Evolutionary conservation across 2,113 vertebrate species (phyloP).

Genomic region (Bos taurus): DNA sequence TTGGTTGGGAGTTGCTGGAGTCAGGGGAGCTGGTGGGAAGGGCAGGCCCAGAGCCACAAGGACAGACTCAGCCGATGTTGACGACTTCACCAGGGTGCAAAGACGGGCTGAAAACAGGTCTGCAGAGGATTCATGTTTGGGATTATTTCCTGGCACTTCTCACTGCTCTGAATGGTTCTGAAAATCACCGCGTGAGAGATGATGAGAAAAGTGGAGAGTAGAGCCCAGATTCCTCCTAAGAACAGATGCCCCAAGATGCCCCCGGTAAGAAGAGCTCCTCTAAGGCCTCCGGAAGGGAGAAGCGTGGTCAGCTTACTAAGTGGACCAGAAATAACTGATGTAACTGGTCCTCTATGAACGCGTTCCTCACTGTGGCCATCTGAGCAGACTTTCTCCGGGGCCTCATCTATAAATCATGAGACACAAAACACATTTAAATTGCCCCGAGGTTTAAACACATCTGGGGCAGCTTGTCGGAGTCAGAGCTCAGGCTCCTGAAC

Average conservation of each 20-base stretch:
- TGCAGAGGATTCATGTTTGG: fast-evolving
- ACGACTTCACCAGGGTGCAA: background rate
- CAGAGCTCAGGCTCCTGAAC: fast-evolving
- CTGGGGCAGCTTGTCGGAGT: background rate
- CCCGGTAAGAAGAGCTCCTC: background rate
- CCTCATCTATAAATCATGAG: background rate
- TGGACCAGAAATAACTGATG: background rate
- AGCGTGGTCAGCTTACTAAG: background rate
- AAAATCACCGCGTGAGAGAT: background rate
- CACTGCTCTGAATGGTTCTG: fast-evolving
- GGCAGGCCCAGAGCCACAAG: background rate
- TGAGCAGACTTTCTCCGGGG: no score
- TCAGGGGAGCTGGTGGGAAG: background rate
- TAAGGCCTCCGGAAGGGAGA: background rate
- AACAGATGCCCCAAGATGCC: background rate
- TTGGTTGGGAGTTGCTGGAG: background rate
- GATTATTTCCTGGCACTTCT: fast-evolving
- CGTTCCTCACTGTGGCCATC: fast-evolving
- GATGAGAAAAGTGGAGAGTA: background rate
- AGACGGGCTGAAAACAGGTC: background rate
- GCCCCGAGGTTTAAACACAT: background rate
- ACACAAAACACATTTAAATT: background rate
- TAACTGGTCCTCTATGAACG: fast-evolving
- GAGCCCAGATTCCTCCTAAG: background rate
- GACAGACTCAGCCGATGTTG: background rate